These are phyloP conservation scores for Catostylus mosaicus DNA, from an alignment of 30 jellyfish, hydroid and myxozoan genomes.

Conservation along the genomic window DNA sequence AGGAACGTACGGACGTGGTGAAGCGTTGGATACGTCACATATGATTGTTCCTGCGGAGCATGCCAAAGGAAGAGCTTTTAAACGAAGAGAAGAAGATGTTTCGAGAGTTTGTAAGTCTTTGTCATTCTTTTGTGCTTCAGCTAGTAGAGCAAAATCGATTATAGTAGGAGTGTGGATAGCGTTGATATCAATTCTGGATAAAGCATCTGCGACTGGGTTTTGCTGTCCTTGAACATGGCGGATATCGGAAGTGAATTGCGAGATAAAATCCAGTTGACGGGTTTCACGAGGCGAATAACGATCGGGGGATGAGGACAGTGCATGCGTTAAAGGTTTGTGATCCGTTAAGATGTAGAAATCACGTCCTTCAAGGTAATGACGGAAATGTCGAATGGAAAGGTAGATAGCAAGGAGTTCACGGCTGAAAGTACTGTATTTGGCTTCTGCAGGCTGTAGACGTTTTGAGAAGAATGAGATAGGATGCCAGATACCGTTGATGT, in stretches of 20 bases:
- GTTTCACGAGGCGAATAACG: constrained; percentile 8
- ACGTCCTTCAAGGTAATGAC: background rate
- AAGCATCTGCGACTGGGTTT: constrained; percentile 34
- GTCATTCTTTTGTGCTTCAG: background rate
- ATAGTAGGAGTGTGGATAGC: background rate
- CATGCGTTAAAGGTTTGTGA: constrained; percentile 33
- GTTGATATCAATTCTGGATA: constrained; percentile 25
- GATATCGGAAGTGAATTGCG: too few relatives aligned
- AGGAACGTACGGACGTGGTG: constrained; percentile 25
- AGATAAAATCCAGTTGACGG: too few relatives aligned
- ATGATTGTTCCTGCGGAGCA: background rate
- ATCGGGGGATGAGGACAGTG: too few relatives aligned
- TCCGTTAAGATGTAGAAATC: background rate
- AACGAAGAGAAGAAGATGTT: background rate
- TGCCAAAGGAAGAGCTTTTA: background rate
- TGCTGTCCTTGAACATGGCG: constrained; percentile 5
- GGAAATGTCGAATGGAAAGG: background rate
- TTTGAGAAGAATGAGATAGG: background rate
- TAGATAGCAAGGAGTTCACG: constrained; percentile 6
- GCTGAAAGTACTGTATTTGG: constrained; percentile 12
- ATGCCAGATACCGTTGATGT: background rate
- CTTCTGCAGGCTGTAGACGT: too few relatives aligned
- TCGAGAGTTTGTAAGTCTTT: background rate
- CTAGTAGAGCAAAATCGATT: background rate
- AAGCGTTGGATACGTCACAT: too few relatives aligned